Evolutionary conservation across 2,888 invertebrate species (phyloP).

Genomic region (Hanleya hanleyi): DNA sequence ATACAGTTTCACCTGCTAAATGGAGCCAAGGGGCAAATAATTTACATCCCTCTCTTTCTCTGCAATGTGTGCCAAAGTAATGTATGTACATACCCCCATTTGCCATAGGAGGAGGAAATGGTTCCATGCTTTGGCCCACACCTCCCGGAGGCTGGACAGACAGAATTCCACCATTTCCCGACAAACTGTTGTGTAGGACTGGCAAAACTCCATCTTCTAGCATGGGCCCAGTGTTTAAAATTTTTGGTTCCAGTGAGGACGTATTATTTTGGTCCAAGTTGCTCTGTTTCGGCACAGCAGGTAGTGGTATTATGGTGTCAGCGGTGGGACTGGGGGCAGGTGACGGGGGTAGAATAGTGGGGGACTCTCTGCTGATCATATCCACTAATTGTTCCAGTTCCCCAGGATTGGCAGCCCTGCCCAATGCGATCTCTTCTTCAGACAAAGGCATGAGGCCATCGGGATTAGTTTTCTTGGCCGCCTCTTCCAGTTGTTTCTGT

Average conservation of each 20-base stretch:
- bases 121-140: not conserved
- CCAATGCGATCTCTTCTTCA: not conserved
- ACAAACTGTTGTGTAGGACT: too few species aligned
- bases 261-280: not conserved
- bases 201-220: too few species aligned
- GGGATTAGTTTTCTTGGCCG: slow-evolving; percentile 3
- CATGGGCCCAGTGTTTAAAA: not conserved
- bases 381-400: slow-evolving; percentile 9
- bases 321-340: not conserved
- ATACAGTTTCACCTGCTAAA: too few species aligned
- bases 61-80: too few species aligned
- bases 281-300: not conserved
- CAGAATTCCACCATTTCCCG: not conserved
- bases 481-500: slow-evolving; percentile 46
- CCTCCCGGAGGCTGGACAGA: not conserved
- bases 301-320: not conserved
- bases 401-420: not conserved
- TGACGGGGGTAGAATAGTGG: not conserved
- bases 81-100: too few species aligned
- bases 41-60: too few species aligned
- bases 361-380: not conserved
- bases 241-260: not conserved
- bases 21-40: too few species aligned
- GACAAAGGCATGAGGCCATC: not conserved
- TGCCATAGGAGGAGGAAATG: not conserved